Percentiles rank a stretch among this genome's conserved stretches.
Evolutionary conservation across 2,797 vertebrate genomes (phyloP).

Genomic region (Pampus argenteus): DNA sequence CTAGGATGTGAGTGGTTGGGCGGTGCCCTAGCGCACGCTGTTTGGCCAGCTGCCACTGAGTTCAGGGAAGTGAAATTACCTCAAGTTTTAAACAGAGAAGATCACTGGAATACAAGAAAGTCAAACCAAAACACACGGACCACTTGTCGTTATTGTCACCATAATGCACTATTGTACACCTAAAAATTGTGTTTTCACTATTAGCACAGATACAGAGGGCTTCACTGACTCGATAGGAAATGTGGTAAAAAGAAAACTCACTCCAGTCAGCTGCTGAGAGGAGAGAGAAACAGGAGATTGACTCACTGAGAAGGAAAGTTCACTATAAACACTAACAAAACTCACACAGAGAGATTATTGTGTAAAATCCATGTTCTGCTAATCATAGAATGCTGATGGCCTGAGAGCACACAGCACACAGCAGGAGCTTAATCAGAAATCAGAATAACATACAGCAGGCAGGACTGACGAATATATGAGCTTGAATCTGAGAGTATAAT

Average conservation of each 20-base stretch:
- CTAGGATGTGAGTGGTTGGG: no score
- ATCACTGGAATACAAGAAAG: conserved; percentile 3
- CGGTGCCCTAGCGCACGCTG: no score
- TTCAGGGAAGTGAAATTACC: conserved; percentile 11
- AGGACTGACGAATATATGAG: neutral
- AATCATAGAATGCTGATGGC: neutral
- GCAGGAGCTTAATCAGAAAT: neutral
- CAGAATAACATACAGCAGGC: neutral
- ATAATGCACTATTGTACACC: neutral
- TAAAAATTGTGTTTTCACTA: neutral
- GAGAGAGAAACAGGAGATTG: neutral
- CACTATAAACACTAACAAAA: neutral
- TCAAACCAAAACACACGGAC: neutral
- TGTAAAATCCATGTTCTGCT: neutral
- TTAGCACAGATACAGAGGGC: neutral
- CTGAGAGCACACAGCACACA: neutral
- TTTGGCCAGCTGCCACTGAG: no score
- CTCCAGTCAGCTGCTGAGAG: neutral
- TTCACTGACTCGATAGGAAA: neutral
- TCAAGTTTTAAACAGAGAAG: conserved; percentile 10
- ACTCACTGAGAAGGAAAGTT: neutral
- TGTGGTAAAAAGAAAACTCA: neutral
- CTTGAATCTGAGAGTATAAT: neutral
- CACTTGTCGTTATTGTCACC: no score
- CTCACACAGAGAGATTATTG: neutral